Evolutionary conservation across 2,113 vertebrate genomes (phyloP), one percentile per base, ranked within the genome.

Genomic region (Mellivora capensis): DNA sequence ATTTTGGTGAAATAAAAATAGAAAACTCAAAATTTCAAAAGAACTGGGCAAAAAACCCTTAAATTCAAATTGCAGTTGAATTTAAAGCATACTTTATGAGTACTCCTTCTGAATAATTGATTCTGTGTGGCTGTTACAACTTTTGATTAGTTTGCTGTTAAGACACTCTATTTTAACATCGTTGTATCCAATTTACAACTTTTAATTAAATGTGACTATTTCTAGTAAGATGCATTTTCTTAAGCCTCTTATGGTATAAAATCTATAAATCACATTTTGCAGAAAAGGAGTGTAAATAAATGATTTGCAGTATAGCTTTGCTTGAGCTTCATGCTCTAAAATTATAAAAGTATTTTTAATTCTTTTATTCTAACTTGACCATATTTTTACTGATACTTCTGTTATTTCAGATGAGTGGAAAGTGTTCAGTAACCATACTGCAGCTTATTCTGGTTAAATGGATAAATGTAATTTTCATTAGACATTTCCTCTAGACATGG

Each of bases 401-500:
- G 1, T 61, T 93, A 54, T 82, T 62, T 95, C n/a, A 80, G 72
- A 88, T 64, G 42, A 64, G 52, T 90, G 74, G 62, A 21, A 87
- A 85, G 71, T 91, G 5, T 84, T 77, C 31, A 42, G 44, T 88
- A 88, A 61, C 18, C 81, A 79, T 77, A 42, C 59, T n/a, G 44
- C 52, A 93, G 11, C 29, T 94, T 82, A 83, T 42, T 90, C 77
- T 82, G 80, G n/a, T 52, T 52, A 79, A 86, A 37, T 42, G 57
- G 52, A 57, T 85, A 74, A 88, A 79, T 80, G 4, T 97, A 7
- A 62, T 64, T 90, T 95, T 8, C 2, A 0, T 31, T 42, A 4
- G 93, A 97, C 96, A 86, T 82, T 31, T 96, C 71, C 89, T 92
- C 59, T 98, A 96, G 98, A 93, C 10, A 37, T 94, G 95, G 98